These are phyloP conservation scores for Octomys mimax DNA, from an alignment of 2,797 vertebrate genomes.

Conservation along the genomic window DNA sequence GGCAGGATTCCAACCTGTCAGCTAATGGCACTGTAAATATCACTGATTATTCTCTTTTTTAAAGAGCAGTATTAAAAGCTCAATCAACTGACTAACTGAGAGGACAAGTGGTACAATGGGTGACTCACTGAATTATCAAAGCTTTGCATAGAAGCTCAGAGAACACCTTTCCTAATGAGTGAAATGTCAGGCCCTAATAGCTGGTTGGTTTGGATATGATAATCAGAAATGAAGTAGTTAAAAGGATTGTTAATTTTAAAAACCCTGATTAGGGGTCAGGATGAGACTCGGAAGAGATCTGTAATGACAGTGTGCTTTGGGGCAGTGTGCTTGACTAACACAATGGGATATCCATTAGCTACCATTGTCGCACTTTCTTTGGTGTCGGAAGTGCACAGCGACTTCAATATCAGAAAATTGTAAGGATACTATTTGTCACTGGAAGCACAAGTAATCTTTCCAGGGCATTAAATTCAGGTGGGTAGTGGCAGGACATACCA, in stretches of 20 bases:
- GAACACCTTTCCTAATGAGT: constrained; percentile 66
- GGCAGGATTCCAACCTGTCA: constrained; percentile 48
- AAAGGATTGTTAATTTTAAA: constrained; percentile 75
- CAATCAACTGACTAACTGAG: constrained; percentile 69
- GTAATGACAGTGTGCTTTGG: constrained; percentile 69
- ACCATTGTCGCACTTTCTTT: constrained; percentile 64
- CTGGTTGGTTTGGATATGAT: constrained; percentile 64
- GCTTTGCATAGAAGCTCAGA: constrained; percentile 32
- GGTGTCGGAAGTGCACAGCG: neutral
- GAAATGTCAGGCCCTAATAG: constrained; percentile 66
- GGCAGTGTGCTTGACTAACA: constrained; percentile 45
- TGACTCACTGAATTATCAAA: constrained; percentile 52
- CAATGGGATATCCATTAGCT: constrained; percentile 70
- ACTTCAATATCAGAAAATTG: constrained; percentile 73
- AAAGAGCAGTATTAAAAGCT: constrained; percentile 66
- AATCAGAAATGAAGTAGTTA: constrained; percentile 77
- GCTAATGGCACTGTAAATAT: constrained; percentile 71
- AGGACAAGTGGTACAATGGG: constrained; percentile 65
- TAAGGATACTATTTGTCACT: constrained; percentile 50
- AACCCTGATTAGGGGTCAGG: constrained; percentile 70
- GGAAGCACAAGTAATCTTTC: constrained; percentile 59
- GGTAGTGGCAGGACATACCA: neutral
- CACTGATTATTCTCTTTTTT: constrained; percentile 67
- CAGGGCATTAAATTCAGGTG: constrained; percentile 33
- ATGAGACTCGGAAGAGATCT: constrained; percentile 61